These are phyloP conservation scores for Neotoxoptera formosana DNA, from an alignment of 1,140 invertebrate species.

Conservation along the genomic window DNA sequence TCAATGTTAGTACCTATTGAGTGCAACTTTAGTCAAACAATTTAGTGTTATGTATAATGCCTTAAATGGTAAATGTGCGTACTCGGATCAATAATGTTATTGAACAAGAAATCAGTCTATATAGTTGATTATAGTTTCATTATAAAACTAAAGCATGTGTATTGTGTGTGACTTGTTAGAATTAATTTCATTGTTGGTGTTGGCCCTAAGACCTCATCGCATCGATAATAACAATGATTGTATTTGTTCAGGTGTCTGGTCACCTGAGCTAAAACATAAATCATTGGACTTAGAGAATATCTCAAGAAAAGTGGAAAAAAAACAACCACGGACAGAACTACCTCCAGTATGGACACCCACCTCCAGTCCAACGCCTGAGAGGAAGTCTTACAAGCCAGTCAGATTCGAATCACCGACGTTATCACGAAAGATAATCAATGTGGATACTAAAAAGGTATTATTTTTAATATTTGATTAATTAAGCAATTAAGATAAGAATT, in stretches of 20 bases:
- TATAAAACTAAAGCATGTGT: slow-evolving; percentile 37
- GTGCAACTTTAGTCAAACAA: not conserved
- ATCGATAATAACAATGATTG: not conserved
- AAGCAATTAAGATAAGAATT: not conserved
- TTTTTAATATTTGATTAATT: not conserved
- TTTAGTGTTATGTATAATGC: not conserved
- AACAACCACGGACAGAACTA: not conserved
- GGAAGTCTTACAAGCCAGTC: slow-evolving; percentile 76
- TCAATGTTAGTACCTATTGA: not conserved
- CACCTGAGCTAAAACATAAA: slow-evolving; percentile 62
- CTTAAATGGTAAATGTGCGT: not conserved
- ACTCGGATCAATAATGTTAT: not conserved
- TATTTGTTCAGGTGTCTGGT: slow-evolving; percentile 65
- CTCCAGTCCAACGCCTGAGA: slow-evolving; percentile 71
- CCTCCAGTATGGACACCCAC: slow-evolving; percentile 78
- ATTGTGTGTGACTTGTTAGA: slow-evolving; percentile 42
- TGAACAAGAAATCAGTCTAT: not conserved
- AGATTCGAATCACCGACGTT: slow-evolving; percentile 77
- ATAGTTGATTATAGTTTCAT: not conserved
- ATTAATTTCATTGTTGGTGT: slow-evolving; percentile 29
- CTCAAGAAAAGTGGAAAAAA: slow-evolving; percentile 56
- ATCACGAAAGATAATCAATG: slow-evolving; percentile 65
- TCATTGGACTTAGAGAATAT: slow-evolving; percentile 60
- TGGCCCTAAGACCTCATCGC: not conserved
- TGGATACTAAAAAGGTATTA: slow-evolving; percentile 38